phyloP scores from a whole-genome alignment of 2,797 vertebrate species.

The Scarus forsteni region DNA sequence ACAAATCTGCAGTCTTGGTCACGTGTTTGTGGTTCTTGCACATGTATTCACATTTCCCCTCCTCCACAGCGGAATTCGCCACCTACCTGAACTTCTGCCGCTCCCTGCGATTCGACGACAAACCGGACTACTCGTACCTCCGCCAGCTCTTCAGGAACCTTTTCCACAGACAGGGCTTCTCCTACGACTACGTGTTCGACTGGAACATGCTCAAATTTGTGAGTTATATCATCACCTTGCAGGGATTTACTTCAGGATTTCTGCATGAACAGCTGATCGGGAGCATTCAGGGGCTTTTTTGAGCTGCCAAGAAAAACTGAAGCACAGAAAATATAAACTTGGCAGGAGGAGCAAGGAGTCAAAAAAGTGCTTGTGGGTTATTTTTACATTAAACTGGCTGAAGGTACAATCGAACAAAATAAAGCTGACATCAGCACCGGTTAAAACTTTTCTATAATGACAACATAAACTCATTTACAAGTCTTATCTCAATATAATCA shows the following conservation, averaged over 20 bases:
- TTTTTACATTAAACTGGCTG: no score
- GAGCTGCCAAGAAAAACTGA: no score
- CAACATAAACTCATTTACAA: no score
- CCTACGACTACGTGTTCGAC: slow-evolving; percentile 98
- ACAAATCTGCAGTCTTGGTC: not conserved
- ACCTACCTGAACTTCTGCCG: slow-evolving; percentile 99
- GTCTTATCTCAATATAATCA: no score
- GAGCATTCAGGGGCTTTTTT: no score
- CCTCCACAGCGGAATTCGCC: slow-evolving; percentile 91
- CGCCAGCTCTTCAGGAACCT: slow-evolving; percentile 97
- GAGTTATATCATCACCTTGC: slow-evolving; percentile 70
- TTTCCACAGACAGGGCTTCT: slow-evolving; percentile 97
- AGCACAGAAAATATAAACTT: no score
- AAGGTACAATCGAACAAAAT: no score
- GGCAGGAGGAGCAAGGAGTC: no score
- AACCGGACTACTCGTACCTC: slow-evolving; percentile 97
- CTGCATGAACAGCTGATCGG: not conserved
- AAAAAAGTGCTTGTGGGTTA: no score
- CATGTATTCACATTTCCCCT: not conserved
- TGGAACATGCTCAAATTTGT: slow-evolving; percentile 99
- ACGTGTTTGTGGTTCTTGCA: no score
- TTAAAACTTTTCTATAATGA: no score
- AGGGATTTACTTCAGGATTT: not conserved
- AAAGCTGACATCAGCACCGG: no score
- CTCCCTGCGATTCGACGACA: slow-evolving; percentile 97